phyloP scores from a whole-genome alignment of 2,888 invertebrate genomes.

The Hydriomena furcata region DNA sequence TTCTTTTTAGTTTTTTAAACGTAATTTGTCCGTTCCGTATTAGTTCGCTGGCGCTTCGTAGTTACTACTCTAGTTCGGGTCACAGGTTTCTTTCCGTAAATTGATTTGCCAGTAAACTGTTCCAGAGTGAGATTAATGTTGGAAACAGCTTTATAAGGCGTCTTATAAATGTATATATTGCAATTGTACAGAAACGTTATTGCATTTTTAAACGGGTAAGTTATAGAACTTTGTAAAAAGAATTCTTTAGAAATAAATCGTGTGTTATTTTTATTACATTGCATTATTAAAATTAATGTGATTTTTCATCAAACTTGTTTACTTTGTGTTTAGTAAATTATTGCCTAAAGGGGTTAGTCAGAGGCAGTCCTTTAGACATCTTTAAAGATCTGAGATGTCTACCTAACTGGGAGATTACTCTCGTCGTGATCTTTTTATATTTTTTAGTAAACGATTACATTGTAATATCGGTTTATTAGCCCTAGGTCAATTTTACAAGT shows the following conservation, averaged over 20 bases:
- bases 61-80: not conserved
- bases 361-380: too few species aligned
- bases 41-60: not conserved
- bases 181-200: constrained; percentile 11
- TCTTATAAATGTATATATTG: constrained; percentile 26
- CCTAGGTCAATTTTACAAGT: too few species aligned
- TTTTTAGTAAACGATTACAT: too few species aligned
- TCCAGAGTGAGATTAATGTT: constrained; percentile 54
- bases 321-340: not conserved
- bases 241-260: constrained; percentile 5
- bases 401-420: too few species aligned
- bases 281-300: too few species aligned
- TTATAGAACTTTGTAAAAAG: too few species aligned
- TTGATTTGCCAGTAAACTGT: constrained; percentile 59
- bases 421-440: too few species aligned
- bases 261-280: not conserved
- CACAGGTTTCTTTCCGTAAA: constrained; percentile 52
- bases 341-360: too few species aligned
- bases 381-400: too few species aligned
- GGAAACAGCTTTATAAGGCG: constrained; percentile 28
- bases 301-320: not conserved
- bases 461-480: not conserved
- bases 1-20: too few species aligned
- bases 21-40: too few species aligned
- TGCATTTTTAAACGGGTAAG: constrained; percentile 11